Evolutionary conservation across 2,797 vertebrate species (phyloP).

Genomic region (Myripristis murdjan): DNA sequence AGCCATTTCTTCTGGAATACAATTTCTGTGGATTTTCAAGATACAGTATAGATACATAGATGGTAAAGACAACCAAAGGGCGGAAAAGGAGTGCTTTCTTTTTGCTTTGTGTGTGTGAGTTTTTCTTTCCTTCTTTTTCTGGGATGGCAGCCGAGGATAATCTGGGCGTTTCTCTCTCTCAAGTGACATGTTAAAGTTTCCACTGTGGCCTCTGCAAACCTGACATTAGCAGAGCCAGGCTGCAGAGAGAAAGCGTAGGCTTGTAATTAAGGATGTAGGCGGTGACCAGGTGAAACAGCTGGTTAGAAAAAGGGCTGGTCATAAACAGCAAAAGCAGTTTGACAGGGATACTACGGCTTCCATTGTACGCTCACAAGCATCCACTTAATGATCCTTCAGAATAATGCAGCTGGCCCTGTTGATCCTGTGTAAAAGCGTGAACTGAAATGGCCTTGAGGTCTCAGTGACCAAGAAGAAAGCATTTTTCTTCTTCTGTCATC

Average conservation of each 20-base stretch:
- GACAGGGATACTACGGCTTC: background rate
- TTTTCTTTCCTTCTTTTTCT: too few species aligned
- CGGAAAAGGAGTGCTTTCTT: too few species aligned
- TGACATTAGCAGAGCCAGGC: background rate
- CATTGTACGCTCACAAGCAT: background rate
- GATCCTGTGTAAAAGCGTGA: background rate
- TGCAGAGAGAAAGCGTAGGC: background rate
- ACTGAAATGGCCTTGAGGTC: background rate
- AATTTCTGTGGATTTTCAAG: too few species aligned
- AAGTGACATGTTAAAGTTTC: conserved; percentile 7
- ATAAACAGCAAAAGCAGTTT: background rate
- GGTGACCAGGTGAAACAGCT: background rate
- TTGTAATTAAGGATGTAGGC: background rate
- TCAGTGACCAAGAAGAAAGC: background rate
- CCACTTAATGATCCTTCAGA: background rate
- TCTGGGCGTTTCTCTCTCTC: background rate
- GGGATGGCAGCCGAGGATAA: background rate
- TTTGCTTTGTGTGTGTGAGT: background rate
- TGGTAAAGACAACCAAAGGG: too few species aligned
- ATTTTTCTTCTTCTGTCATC: background rate
- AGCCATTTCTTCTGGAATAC: too few species aligned
- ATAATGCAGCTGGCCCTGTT: background rate
- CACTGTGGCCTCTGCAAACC: background rate
- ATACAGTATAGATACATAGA: too few species aligned
- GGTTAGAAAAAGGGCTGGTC: too few species aligned